Percentiles rank a stretch among this genome's conserved stretches.
Evolutionary conservation across 2,888 invertebrate species (phyloP).

Genomic region (Steromphala cineraria): DNA sequence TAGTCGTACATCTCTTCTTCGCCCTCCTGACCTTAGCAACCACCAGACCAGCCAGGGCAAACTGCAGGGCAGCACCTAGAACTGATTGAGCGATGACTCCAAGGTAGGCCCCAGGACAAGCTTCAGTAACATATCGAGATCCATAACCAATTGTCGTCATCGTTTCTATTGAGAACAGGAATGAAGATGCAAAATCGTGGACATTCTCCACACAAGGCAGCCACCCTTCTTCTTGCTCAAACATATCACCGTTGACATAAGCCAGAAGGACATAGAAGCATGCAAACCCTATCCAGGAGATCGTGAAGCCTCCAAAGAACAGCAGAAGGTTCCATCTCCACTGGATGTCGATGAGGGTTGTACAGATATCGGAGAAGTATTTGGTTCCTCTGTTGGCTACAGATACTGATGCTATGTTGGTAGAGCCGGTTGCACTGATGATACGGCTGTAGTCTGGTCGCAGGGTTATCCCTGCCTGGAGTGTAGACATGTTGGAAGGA

Average conservation of each 20-base stretch:
- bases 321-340: conserved; percentile 90
- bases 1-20: conserved; percentile 93
- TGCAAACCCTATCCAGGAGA: conserved; percentile 92
- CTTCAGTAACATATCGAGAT: conserved; percentile 88
- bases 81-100: conserved; percentile 93
- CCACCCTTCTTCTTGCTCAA: conserved; percentile 45
- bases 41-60: conserved; percentile 85
- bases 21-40: conserved; percentile 96
- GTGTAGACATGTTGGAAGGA: background rate
- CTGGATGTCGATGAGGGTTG: conserved; percentile 94
- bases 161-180: conserved; percentile 96
- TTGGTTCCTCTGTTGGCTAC: conserved; percentile 87
- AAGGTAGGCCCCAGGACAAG: conserved; percentile 92
- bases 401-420: conserved; percentile 92
- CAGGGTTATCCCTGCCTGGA: background rate
- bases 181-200: conserved; percentile 91
- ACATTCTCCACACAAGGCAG: conserved; percentile 81
- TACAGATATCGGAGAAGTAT: conserved; percentile 86
- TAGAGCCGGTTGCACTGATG: conserved; percentile 22
- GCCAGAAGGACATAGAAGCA: conserved; percentile 73
- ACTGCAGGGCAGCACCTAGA: conserved; percentile 84
- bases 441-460: background rate
- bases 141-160: conserved; percentile 97
- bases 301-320: conserved; percentile 86
- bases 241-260: conserved; percentile 72